Conservation (phyloP, 2,797 vertebrate genomes). For the Sebastolobus alascanus region DNA sequence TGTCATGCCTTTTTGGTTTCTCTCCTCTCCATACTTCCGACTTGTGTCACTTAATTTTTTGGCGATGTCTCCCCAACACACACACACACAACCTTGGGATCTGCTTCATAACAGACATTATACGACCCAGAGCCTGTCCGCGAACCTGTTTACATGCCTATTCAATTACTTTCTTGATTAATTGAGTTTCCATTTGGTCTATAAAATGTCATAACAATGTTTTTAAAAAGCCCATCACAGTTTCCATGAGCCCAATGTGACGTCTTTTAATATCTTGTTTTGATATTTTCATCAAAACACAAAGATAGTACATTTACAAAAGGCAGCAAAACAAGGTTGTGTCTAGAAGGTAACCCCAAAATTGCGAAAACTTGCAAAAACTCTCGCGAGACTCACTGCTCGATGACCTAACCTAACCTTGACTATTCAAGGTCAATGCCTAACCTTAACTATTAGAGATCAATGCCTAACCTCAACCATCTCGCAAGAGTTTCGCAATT, state of each 20-base stretch:
- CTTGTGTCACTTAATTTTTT: background rate
- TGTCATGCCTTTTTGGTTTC: constrained; percentile 11
- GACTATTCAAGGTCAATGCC: no score
- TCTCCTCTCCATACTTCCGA: background rate
- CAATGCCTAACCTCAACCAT: no score
- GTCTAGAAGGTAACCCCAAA: background rate
- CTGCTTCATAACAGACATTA: background rate
- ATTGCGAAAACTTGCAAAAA: background rate
- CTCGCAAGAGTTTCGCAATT: no score
- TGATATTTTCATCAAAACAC: background rate
- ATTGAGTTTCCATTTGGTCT: background rate
- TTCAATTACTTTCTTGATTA: background rate
- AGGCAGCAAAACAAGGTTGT: background rate
- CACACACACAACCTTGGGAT: background rate
- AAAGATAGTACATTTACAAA: background rate
- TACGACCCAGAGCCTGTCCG: background rate
- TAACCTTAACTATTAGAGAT: no score
- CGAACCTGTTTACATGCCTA: background rate
- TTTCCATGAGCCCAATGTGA: background rate
- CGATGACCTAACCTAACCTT: background rate
- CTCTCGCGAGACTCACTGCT: background rate
- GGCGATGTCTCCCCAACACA: background rate
- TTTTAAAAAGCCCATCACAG: background rate
- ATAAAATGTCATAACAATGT: background rate
- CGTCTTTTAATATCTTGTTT: background rate